Evolutionary conservation across 2,113 vertebrate species (phyloP).

Genomic region (Platichthys stellatus): DNA sequence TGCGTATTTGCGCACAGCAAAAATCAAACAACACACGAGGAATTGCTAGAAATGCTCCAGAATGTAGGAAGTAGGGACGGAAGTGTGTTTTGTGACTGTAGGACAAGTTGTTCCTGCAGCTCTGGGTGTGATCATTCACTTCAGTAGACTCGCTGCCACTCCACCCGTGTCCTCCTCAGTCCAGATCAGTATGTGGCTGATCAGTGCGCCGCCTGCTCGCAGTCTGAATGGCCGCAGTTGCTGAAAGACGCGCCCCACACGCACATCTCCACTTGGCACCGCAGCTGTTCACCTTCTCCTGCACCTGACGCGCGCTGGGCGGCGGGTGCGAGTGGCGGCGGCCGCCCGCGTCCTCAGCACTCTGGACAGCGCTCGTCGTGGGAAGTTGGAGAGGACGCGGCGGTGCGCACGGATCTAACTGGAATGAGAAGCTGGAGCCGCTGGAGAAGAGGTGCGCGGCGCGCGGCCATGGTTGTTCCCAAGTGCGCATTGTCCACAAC

Average conservation of each 20-base stretch:
- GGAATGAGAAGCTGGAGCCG: neutral
- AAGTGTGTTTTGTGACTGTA: neutral
- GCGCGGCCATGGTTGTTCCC: constrained; percentile 62
- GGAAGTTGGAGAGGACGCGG: constrained; percentile 50
- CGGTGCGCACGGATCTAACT: neutral
- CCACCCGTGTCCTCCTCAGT: constrained; percentile 11
- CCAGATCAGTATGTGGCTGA: constrained; percentile 3
- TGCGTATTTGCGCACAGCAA: neutral
- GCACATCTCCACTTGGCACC: constrained; percentile 1
- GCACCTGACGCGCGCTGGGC: constrained; percentile 12
- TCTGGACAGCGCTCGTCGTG: constrained; percentile 82
- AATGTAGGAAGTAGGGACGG: neutral
- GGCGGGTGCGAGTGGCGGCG: neutral
- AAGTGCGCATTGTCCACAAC: constrained; percentile 20
- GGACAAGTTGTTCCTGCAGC: constrained; percentile 3
- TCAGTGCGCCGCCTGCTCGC: constrained; percentile 21
- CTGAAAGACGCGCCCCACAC: constrained; percentile 12
- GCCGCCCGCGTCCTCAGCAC: constrained; percentile 79
- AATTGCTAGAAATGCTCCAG: neutral
- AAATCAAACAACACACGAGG: neutral
- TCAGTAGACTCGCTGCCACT: neutral
- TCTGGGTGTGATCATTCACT: constrained; percentile 15
- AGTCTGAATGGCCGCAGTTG: neutral
- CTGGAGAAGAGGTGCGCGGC: constrained; percentile 25
- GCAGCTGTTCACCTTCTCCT: neutral